Evolutionary conservation across 1,140 invertebrate genomes (phyloP).

Genomic region (Drosophila lacteicornis): DNA sequence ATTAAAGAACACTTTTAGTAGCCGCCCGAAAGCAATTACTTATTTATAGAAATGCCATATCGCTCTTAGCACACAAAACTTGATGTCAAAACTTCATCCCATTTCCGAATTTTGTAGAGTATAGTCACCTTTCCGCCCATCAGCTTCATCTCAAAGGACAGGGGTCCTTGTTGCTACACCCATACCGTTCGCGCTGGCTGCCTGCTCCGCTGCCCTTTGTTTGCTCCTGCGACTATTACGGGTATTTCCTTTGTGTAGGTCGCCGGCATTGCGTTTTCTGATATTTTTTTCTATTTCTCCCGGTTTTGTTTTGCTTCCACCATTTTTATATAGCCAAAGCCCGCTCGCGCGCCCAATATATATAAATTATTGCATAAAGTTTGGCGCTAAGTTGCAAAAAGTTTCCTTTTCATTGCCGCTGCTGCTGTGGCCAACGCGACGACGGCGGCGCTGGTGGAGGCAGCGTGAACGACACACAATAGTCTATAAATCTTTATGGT

Average conservation of each 20-base stretch:
- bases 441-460: constrained; percentile 14
- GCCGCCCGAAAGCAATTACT: constrained; percentile 1
- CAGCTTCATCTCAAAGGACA: constrained; percentile 3
- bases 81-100: not conserved
- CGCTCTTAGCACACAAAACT: constrained; percentile 3
- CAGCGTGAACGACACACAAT: constrained; percentile 76
- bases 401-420: constrained; percentile 80
- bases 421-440: constrained; percentile 48
- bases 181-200: constrained; percentile 44
- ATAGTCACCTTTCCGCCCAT: constrained; percentile 7
- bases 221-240: constrained; percentile 58
- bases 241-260: constrained; percentile 72
- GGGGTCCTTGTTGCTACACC: constrained; percentile 32
- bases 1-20: not conserved
- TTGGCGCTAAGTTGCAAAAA: constrained; percentile 84
- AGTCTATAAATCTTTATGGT: constrained; percentile 84
- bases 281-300: constrained; percentile 36
- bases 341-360: constrained; percentile 66
- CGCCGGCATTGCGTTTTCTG: constrained; percentile 59
- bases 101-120: constrained; percentile 9
- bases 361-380: constrained; percentile 85
- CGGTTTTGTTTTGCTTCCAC: constrained; percentile 43
- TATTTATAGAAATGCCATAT: constrained; percentile 20
- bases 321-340: constrained; percentile 53
- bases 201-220: constrained; percentile 2